These are phyloP conservation scores for Dynastes maya DNA, from an alignment of 2,888 invertebrate genomes.

Conservation along the genomic window DNA sequence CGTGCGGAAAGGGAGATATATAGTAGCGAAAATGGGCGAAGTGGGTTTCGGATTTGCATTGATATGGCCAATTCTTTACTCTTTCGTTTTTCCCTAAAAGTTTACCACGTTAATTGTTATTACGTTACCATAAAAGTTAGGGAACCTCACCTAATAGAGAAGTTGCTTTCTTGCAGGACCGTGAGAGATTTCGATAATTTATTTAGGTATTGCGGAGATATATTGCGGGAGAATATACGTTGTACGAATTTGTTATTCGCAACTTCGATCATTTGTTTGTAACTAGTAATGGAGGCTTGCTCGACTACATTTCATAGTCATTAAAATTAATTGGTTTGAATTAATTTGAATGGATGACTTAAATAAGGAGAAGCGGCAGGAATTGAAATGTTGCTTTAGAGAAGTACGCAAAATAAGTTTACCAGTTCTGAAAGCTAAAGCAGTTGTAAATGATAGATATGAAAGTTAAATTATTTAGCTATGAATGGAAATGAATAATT, in stretches of 20 bases:
- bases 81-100: neutral
- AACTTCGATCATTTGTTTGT: neutral
- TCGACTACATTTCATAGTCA: neutral
- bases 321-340: conserved; percentile 16
- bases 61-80: neutral
- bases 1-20: conserved; percentile 14
- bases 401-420: no score
- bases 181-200: neutral
- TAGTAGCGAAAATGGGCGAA: neutral
- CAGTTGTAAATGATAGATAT: no score
- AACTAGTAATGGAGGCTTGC: neutral
- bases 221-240: neutral
- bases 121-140: neutral
- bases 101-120: neutral
- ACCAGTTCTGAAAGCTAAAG: no score
- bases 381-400: neutral
- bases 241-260: neutral
- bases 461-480: no score
- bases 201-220: neutral
- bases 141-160: neutral
- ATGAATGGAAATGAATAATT: no score
- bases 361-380: neutral
- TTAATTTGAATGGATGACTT: neutral
- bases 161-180: no score
- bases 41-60: conserved; percentile 24